Evolutionary conservation across 2,888 invertebrate genomes (phyloP).

Genomic region (Cheilosia scutellata): DNA sequence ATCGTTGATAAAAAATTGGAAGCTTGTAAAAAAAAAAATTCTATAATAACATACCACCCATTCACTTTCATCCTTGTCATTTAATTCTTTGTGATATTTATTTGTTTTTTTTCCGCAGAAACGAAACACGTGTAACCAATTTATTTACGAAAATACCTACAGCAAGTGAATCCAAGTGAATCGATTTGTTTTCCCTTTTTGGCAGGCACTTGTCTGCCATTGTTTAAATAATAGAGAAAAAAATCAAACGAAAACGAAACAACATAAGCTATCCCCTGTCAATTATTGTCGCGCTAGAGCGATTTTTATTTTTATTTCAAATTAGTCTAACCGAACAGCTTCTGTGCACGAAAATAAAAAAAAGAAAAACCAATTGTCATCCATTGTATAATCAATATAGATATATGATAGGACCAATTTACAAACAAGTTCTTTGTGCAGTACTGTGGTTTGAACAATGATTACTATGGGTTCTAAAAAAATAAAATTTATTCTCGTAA

Average conservation of each 20-base stretch:
- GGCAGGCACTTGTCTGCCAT: neutral
- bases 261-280: constrained; percentile 4
- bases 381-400: constrained; percentile 9
- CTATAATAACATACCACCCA: too few species aligned
- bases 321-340: neutral
- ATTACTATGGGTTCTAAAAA: neutral
- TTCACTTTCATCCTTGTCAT: too few species aligned
- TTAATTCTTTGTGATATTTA: too few species aligned
- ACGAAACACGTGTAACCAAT: neutral
- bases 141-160: neutral
- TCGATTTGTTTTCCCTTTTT: constrained; percentile 10
- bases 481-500: neutral
- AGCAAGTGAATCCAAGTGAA: constrained; percentile 3
- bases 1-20: too few species aligned
- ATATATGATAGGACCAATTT: neutral
- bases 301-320: neutral
- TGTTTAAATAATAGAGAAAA: neutral
- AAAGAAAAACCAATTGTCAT: constrained; percentile 8
- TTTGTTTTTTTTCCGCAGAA: neutral
- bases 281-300: constrained; percentile 16
- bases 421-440: neutral
- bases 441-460: neutral
- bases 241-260: neutral
- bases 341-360: neutral
- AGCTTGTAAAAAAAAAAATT: too few species aligned